Base-by-base conservation (phyloP, 2,797 vertebrate genomes). In the Tenualosa ilisha region DNA sequence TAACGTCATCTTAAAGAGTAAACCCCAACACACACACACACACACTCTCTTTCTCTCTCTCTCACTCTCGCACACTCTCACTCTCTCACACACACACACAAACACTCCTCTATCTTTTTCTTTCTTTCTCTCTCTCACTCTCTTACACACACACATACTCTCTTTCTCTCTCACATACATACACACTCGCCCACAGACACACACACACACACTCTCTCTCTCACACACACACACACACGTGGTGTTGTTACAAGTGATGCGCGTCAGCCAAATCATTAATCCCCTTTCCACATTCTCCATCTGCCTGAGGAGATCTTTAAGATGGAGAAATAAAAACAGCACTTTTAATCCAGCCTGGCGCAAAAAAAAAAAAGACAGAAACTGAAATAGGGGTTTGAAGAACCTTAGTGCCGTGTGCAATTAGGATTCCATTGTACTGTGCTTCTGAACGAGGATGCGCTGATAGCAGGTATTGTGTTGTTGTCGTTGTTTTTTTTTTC, bases 191-290 rank as follows among this genome's bases (percentile, higher is more conserved):
- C 7, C 56, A 61, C 61, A 63, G 1, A 63, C 43, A 46, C 43
- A 46, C 43, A 46, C 43, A 46, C 43, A 46, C 43, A 46, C 43
- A 46, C 43, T 2, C 43, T 2, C 43, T 2, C 43, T 12, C 63
- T 31, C 63, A 68, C 26, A 72, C 68, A 40, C 68, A 72, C 68
- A 72, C 65, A 72, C 31, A 72, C 65, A 17, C 65, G 40, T 17
- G 31, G 72, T 46, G 17, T 92, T 91, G 92, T 90, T 12, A 37
- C 13, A 40, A 79, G 40, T 8, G 87, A 88, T 91, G 89, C 89
- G 91, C 91, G 92, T 95, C 92, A 93, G 91, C 89, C 88, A 90
- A 93, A 92, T 93, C 93, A 94, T 95, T 93, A 94, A 94, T 94
- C 93, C 93, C 87, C 91, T 92, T 92, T 90, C 89, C 91, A 92